phyloP scores from a whole-genome alignment of 2,113 vertebrate genomes.

The Epinephelus fuscoguttatus region DNA sequence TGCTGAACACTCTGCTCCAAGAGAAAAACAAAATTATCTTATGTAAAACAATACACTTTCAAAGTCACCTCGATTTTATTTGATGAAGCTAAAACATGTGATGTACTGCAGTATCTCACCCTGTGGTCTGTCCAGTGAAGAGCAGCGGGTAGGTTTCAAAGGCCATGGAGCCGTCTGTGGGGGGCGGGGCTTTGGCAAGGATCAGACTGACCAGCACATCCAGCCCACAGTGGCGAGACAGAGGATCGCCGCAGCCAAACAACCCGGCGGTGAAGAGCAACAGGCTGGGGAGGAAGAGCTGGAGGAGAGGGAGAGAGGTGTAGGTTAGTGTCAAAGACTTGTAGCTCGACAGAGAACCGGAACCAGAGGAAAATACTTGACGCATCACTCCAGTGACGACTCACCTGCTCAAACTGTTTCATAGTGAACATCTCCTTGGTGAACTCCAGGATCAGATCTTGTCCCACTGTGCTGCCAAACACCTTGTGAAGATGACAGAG shows the following conservation, averaged over 20 bases:
- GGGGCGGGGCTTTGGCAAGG: slow-evolving; percentile 93
- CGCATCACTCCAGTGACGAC: background rate
- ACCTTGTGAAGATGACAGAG: slow-evolving; percentile 78
- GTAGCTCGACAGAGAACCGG: background rate
- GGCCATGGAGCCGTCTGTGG: slow-evolving; percentile 91
- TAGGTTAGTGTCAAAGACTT: background rate
- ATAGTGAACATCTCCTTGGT: slow-evolving; percentile 92
- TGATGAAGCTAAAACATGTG: background rate
- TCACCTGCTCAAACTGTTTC: slow-evolving; percentile 94
- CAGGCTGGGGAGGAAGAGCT: slow-evolving; percentile 93
- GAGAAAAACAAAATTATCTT: slow-evolving; percentile 9
- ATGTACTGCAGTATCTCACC: slow-evolving; percentile 78
- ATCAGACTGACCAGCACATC: slow-evolving; percentile 90
- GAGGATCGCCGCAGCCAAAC: slow-evolving; percentile 79
- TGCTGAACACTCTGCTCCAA: slow-evolving; percentile 32
- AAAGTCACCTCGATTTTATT: too few species aligned
- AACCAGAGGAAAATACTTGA: background rate
- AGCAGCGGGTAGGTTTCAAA: slow-evolving; percentile 95
- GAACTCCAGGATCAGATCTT: slow-evolving; percentile 88
- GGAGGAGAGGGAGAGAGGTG: background rate
- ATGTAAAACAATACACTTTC: background rate
- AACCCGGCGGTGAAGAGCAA: slow-evolving; percentile 87
- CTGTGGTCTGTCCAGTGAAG: slow-evolving; percentile 83
- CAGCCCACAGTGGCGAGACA: slow-evolving; percentile 80
- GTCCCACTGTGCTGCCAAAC: slow-evolving; percentile 86